Percentiles rank a stretch among this genome's conserved stretches.
These are phyloP conservation scores for Macquaria ambigua DNA, from an alignment of 2,113 vertebrate species.

Conservation along the genomic window DNA sequence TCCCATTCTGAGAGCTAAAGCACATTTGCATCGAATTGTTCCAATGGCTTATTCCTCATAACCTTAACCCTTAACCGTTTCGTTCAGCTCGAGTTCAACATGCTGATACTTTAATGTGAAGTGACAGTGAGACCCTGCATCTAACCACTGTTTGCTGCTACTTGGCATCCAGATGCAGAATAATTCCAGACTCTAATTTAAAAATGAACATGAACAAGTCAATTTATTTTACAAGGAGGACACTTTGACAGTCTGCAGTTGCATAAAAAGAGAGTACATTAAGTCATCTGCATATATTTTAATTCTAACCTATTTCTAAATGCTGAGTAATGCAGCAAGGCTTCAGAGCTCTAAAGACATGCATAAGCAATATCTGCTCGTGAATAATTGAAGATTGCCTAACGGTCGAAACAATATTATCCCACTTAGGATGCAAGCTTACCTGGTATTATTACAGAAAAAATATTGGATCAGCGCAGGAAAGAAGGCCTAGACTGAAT, in stretches of 20 bases:
- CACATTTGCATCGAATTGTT: slow-evolving; percentile 60
- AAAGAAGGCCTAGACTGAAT: slow-evolving; percentile 37
- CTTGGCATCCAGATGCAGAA: slow-evolving; percentile 4
- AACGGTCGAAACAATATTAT: slow-evolving; percentile 59
- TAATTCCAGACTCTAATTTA: slow-evolving; percentile 11
- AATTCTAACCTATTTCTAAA: slow-evolving; percentile 25
- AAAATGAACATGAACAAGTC: slow-evolving; percentile 4
- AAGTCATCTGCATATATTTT: slow-evolving; percentile 34
- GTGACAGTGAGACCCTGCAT: slow-evolving; percentile 44
- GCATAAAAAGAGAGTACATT: neutral
- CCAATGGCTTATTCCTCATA: slow-evolving; percentile 43
- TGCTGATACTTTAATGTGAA: slow-evolving; percentile 40
- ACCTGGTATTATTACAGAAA: slow-evolving; percentile 68
- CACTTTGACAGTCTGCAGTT: slow-evolving; percentile 7
- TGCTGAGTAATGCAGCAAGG: slow-evolving; percentile 61
- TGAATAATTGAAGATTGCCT: slow-evolving; percentile 73
- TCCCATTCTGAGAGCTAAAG: slow-evolving; percentile 34
- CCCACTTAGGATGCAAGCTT: slow-evolving; percentile 63
- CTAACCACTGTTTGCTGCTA: neutral
- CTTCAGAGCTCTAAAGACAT: slow-evolving; percentile 26
- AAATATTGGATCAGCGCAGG: slow-evolving; percentile 57
- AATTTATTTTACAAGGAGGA: slow-evolving; percentile 12
- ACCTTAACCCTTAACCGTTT: slow-evolving; percentile 55
- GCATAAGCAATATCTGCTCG: slow-evolving; percentile 69
- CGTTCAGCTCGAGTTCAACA: slow-evolving; percentile 47